Conservation (phyloP, 1,140 invertebrate species). For the Drosophila lini region DNA sequence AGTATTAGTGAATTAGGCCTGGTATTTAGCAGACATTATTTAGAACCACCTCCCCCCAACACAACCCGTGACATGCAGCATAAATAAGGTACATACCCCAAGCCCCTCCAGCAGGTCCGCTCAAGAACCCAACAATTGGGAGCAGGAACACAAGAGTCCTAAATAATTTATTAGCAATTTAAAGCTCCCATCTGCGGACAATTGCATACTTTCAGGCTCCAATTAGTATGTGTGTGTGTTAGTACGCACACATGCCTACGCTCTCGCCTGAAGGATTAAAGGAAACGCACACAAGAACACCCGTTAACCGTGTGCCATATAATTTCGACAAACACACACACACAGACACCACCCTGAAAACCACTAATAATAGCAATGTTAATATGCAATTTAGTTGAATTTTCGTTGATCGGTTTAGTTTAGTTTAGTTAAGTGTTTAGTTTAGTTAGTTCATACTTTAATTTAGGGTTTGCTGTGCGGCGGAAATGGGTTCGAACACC, state of each 20-base stretch:
- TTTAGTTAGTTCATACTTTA: slow-evolving; percentile 77
- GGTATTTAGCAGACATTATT: slow-evolving; percentile 70
- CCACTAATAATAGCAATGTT: slow-evolving; percentile 77
- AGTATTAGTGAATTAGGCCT: slow-evolving; percentile 75
- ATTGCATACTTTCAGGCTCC: slow-evolving; percentile 50
- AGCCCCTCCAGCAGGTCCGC: slow-evolving; percentile 11
- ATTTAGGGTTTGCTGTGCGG: slow-evolving; percentile 67
- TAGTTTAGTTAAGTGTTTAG: slow-evolving; percentile 76
- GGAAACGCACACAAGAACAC: slow-evolving; percentile 24
- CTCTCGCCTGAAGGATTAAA: slow-evolving; percentile 1
- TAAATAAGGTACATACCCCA: slow-evolving; percentile 6
- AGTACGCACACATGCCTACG: slow-evolving; percentile 5
- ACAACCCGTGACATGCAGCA: slow-evolving; percentile 27
- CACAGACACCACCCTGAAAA: slow-evolving; percentile 13
- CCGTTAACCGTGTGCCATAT: slow-evolving; percentile 61
- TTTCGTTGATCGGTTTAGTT: slow-evolving; percentile 73
- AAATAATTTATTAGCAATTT: slow-evolving; percentile 55
- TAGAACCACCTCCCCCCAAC: slow-evolving; percentile 16
- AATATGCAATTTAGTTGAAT: slow-evolving; percentile 80
- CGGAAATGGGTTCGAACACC: slow-evolving; percentile 63
- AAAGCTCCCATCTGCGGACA: slow-evolving; percentile 32
- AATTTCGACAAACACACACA: slow-evolving; percentile 62
- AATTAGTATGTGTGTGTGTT: slow-evolving; percentile 40
- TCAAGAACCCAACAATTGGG: slow-evolving; percentile 16
- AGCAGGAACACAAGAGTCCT: not conserved